A percentile compares a stretch with the other conserved stretches of the same genome.
These are phyloP conservation scores for Boloria selene DNA, from an alignment of 2,888 invertebrate species.

Conservation along the genomic window DNA sequence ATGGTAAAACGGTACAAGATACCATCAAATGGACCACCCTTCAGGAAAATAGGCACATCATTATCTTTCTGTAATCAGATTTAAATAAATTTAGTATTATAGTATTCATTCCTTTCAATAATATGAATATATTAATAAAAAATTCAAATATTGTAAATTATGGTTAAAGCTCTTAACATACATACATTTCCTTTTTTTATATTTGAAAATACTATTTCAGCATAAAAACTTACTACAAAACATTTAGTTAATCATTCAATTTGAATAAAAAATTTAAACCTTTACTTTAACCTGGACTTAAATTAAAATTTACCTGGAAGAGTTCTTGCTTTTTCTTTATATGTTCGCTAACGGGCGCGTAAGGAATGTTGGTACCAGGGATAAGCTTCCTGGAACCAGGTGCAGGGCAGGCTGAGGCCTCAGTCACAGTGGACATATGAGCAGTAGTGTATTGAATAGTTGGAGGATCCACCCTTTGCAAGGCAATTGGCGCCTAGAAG, in stretches of 20 bases:
- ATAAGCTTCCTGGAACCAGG: slow-evolving; percentile 59
- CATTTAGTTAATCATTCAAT: no score
- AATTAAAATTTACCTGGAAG: slow-evolving; percentile 65
- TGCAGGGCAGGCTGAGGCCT: slow-evolving; percentile 58
- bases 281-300: neutral
- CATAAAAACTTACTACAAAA: no score
- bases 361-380: slow-evolving; percentile 73
- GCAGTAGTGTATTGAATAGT: slow-evolving; percentile 65
- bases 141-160: no score
- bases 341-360: slow-evolving; percentile 60
- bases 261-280: no score
- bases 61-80: slow-evolving; percentile 75
- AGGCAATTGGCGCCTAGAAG: slow-evolving; percentile 67
- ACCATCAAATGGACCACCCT: slow-evolving; percentile 80
- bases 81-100: neutral
- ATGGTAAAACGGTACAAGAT: slow-evolving; percentile 73
- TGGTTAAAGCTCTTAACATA: no score
- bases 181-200: no score
- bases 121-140: neutral
- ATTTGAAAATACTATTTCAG: no score
- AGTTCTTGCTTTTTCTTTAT: slow-evolving; percentile 62
- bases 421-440: slow-evolving; percentile 69
- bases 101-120: neutral
- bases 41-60: slow-evolving; percentile 82
- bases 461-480: slow-evolving; percentile 74